A percentile compares a stretch with the other conserved stretches of the same genome.
phyloP scores from a whole-genome alignment of 2,888 invertebrate genomes.

The Cephus pulcher region DNA sequence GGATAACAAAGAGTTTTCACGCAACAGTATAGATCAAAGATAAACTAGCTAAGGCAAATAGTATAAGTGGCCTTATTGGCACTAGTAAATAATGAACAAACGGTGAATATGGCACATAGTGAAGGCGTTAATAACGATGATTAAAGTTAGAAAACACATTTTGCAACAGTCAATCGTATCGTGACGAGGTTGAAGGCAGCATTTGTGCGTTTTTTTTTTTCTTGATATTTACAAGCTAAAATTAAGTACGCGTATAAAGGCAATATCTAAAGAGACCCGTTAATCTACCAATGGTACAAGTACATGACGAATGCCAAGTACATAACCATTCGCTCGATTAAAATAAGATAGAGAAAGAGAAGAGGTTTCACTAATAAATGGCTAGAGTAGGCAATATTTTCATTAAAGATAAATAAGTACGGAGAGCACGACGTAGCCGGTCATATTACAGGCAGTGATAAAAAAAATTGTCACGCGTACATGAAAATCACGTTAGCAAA shows the following conservation, averaged over 20 bases:
- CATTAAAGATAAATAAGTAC: not conserved
- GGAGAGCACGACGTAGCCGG: not conserved
- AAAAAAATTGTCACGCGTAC: not conserved
- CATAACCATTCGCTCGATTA: slow-evolving; percentile 21
- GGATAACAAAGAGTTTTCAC: not conserved
- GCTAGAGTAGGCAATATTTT: not conserved
- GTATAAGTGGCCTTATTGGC: not conserved
- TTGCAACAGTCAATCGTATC: slow-evolving; percentile 19
- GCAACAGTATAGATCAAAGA: not conserved
- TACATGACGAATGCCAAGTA: slow-evolving; percentile 22
- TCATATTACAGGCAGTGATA: not conserved
- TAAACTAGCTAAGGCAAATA: not conserved
- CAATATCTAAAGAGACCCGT: slow-evolving; percentile 20
- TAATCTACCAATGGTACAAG: slow-evolving; percentile 16
- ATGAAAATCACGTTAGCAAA: not conserved
- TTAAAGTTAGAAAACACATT: slow-evolving; percentile 26
- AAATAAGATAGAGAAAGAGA: not conserved
- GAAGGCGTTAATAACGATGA: slow-evolving; percentile 36
- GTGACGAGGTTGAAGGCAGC: slow-evolving; percentile 28
- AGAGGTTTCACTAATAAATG: not conserved
- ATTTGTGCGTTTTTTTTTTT: slow-evolving; percentile 22
- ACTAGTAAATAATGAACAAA: slow-evolving; percentile 16
- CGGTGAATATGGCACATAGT: slow-evolving; percentile 36
- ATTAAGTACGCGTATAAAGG: not conserved
- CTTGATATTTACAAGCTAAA: not conserved